phyloP scores from a whole-genome alignment of 2,797 vertebrate genomes.

The Gallinago stenura region DNA sequence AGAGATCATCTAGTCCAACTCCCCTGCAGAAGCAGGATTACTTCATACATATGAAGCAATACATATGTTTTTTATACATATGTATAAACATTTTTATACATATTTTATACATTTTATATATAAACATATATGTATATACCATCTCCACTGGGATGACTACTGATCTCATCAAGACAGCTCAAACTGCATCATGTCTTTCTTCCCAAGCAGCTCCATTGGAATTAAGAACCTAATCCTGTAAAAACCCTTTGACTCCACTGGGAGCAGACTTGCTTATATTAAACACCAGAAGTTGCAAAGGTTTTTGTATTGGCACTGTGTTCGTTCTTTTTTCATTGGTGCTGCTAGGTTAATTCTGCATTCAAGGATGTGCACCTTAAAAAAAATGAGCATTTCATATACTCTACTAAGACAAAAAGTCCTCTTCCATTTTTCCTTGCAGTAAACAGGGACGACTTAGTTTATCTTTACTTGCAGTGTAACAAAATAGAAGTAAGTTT shows the following conservation, averaged over 20 bases:
- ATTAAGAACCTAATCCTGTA: not conserved
- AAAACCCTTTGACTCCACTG: not conserved
- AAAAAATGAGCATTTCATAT: not conserved
- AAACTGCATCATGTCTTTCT: not conserved
- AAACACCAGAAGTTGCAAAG: not conserved
- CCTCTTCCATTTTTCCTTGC: not conserved
- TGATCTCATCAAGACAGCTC: not conserved
- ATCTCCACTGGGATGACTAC: not conserved
- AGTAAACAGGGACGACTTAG: fast-evolving
- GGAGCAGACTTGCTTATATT: not conserved
- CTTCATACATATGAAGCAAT: too few species aligned
- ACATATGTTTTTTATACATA: too few species aligned
- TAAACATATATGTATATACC: fast-evolving
- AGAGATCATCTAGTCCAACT: too few species aligned
- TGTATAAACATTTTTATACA: too few species aligned
- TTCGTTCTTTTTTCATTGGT: not conserved
- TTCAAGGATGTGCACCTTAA: not conserved
- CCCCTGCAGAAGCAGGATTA: too few species aligned
- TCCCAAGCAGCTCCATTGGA: not conserved
- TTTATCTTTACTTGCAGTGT: not conserved
- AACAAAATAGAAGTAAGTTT: not conserved
- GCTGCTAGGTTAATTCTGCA: not conserved
- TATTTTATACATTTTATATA: not conserved
- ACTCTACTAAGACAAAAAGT: not conserved
- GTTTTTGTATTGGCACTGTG: not conserved